Base-by-base conservation (phyloP, 1,140 invertebrate genomes). In the Bombus huntii region DNA sequence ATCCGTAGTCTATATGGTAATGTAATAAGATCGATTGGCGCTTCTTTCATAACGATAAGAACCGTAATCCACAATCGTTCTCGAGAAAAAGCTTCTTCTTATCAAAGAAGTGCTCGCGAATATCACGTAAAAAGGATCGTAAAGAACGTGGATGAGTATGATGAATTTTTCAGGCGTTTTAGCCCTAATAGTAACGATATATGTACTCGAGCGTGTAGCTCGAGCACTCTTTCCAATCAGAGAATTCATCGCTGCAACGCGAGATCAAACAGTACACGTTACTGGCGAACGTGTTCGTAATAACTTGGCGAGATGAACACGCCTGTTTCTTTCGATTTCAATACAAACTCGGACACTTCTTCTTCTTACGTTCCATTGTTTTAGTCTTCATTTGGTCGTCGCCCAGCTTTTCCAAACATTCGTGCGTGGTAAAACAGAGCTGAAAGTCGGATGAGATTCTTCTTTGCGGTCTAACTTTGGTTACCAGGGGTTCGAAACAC, bases 181-280 rank as follows among this genome's bases (percentile, higher is more conserved):
- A 66, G 13, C 59, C n/a, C 18, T 57, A 31, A 68, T 70, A 66
- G 59, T 75, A 82, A 39, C 8, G 37, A 42, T 42, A 44, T n/a
- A 53, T 8, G 47, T 22, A 22, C 34, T 68, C 18, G 44, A 22
- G 34, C 13, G 34, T 2, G 25, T 6, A 25, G 15, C 53, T 81
- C 25, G 70, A 81, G 66, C 70, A 31, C 44, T n/a, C 28, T 10
- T 71, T 70, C n/a, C 65, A 71, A 81, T 70, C 25, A 44, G 34
- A 25, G 47, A 53, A n/a, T 15, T 34, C 62, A 31, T 66, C n/a
- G n/a, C n/a, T 66, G n/a, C 62, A 15, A 31, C 34, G 18, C 34
- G 18, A 68, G 66, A 72, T 70, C 44, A 42, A 86, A 88, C 84
- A 74, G 87, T 73, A 80, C 42, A 83, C 76, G 79, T 85, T 83